Conservation (phyloP, 1,140 invertebrate genomes). For the Eupristina koningsbergeri region DNA sequence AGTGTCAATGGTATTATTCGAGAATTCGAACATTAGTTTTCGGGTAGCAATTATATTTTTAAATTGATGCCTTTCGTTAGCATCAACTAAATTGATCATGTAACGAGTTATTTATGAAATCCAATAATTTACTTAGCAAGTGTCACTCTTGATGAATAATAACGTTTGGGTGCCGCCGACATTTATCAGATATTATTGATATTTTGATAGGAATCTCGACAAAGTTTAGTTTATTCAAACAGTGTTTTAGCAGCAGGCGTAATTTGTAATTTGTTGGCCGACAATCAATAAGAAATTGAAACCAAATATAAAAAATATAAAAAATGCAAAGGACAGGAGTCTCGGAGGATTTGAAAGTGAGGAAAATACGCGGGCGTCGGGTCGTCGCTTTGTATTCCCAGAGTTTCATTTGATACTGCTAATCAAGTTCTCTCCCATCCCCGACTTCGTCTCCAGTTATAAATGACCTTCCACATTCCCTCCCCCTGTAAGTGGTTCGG, state of each 20-base stretch:
- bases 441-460: conserved; percentile 52
- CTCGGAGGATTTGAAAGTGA: neutral
- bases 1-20: too few relatives aligned
- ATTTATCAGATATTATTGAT: neutral
- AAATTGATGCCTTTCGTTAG: neutral
- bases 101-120: neutral
- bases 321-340: neutral
- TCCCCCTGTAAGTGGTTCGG: too few relatives aligned
- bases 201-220: neutral
- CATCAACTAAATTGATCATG: neutral
- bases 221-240: neutral
- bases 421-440: conserved; percentile 57
- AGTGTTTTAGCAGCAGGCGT: neutral
- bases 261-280: neutral
- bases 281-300: too few relatives aligned
- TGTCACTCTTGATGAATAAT: neutral
- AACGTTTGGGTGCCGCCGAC: neutral
- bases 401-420: conserved; percentile 60
- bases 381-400: conserved; percentile 17
- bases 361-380: neutral
- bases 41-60: neutral
- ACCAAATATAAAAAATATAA: too few relatives aligned
- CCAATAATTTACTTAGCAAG: neutral
- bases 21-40: too few relatives aligned
- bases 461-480: conserved; percentile 52